phyloP scores from a whole-genome alignment of 2,113 vertebrate species.

The Neogale vison region DNA sequence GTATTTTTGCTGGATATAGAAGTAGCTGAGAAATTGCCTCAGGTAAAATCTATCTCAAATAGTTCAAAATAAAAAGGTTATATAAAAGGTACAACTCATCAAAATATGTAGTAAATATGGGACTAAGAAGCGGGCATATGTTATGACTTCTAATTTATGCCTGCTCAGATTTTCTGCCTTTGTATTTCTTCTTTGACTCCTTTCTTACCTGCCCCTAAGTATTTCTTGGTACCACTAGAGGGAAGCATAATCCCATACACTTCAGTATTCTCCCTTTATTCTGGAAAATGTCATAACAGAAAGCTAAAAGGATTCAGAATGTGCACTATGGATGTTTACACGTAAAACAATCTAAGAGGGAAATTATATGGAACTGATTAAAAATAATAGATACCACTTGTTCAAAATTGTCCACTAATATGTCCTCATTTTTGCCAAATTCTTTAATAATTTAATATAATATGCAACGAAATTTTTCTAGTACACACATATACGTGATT shows the following conservation, averaged over 20 bases:
- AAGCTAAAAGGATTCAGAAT: not conserved
- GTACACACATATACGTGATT: not conserved
- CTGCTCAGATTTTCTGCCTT: not conserved
- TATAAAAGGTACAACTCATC: not conserved
- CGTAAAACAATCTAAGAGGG: not conserved
- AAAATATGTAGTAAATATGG: not conserved
- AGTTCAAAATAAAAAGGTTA: not conserved
- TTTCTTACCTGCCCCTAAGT: not conserved
- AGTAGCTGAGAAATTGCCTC: not conserved
- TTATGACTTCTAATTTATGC: not conserved
- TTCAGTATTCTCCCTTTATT: not conserved
- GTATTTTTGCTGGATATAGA: not conserved
- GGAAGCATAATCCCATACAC: conserved; percentile 29
- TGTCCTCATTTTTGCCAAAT: conserved; percentile 16
- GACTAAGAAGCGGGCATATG: not conserved
- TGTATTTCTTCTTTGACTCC: not conserved
- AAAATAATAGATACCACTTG: conserved; percentile 48
- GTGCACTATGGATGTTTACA: not conserved
- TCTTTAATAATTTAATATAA: conserved; percentile 52
- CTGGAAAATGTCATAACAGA: not conserved
- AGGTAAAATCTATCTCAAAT: not conserved
- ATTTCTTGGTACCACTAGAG: conserved; percentile 62
- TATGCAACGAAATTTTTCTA: not conserved
- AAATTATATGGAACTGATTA: conserved; percentile 28
- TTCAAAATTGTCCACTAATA: not conserved